These are phyloP conservation scores for Drosophila watanabei DNA, from an alignment of 1,140 invertebrate species.

Conservation along the genomic window DNA sequence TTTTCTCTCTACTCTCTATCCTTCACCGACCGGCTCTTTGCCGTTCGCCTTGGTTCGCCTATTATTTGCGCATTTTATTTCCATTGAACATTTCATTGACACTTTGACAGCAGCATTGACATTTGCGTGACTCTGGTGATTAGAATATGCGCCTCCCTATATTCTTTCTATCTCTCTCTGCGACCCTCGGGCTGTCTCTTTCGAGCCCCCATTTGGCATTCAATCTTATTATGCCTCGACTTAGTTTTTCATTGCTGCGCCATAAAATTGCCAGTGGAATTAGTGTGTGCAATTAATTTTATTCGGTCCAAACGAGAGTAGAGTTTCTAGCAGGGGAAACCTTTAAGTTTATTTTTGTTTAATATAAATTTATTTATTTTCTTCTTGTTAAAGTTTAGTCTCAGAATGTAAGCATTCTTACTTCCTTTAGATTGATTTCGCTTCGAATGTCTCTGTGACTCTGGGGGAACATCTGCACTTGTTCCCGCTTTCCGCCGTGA, in stretches of 20 bases:
- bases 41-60: conserved; percentile 27
- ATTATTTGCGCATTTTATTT: conserved; percentile 76
- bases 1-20: background rate
- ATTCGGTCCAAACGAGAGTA: conserved; percentile 16
- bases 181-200: conserved; percentile 2
- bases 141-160: conserved; percentile 70
- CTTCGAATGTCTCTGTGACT: conserved; percentile 1
- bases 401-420: background rate
- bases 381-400: background rate
- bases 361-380: background rate
- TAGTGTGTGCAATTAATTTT: conserved; percentile 44
- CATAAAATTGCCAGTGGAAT: conserved; percentile 30
- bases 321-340: background rate
- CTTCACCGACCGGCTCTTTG: conserved; percentile 13
- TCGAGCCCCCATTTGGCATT: conserved; percentile 17
- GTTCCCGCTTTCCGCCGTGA: conserved; percentile 9
- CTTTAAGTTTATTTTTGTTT: background rate
- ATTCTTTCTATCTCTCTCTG: background rate
- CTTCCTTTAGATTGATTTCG: conserved; percentile 9
- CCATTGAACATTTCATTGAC: conserved; percentile 81
- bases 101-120: conserved; percentile 80
- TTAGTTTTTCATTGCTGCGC: conserved; percentile 49
- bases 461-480: conserved; percentile 31
- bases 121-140: conserved; percentile 80
- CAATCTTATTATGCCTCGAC: conserved; percentile 37